A percentile compares a stretch with the other conserved stretches of the same genome.
Evolutionary conservation across 1,140 invertebrate genomes (phyloP).

Genomic region (Trichonephila clavipes): DNA sequence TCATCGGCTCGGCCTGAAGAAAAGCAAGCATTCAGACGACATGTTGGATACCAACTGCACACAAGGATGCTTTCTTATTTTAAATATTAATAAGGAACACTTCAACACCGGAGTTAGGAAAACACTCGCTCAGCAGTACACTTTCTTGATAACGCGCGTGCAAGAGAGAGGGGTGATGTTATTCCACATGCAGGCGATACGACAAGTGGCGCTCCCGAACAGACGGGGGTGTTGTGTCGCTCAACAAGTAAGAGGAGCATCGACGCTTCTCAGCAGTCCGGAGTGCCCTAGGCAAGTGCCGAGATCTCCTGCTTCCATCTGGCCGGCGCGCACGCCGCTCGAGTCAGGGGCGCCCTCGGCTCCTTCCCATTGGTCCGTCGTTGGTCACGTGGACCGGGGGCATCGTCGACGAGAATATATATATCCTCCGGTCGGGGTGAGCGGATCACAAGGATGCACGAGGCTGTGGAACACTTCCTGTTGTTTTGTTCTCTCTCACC

Average conservation of each 20-base stretch:
- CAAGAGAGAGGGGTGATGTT: background rate
- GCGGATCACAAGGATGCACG: constrained; percentile 57
- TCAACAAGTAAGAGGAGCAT: constrained; percentile 41
- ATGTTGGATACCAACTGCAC: background rate
- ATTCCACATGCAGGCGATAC: background rate
- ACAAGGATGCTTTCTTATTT: background rate
- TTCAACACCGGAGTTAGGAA: background rate
- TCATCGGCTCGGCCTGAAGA: constrained; percentile 62
- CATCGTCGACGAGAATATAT: constrained; percentile 66
- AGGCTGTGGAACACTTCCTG: constrained; percentile 65
- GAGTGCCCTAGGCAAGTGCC: background rate
- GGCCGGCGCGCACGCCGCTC: constrained; percentile 31
- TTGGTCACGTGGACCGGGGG: constrained; percentile 55
- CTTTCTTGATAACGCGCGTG: no score
- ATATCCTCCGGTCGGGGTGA: constrained; percentile 53
- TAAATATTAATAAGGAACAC: background rate
- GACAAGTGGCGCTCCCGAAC: background rate
- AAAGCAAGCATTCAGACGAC: constrained; percentile 50
- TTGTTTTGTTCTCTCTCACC: constrained; percentile 63
- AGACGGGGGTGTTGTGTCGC: background rate
- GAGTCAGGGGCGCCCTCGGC: constrained; percentile 68
- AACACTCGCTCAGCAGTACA: no score
- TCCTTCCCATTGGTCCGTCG: constrained; percentile 23
- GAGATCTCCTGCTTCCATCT: constrained; percentile 51
- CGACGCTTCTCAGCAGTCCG: background rate